Evolutionary conservation across 2,113 vertebrate species (phyloP).

Genomic region (Amia ocellicauda): DNA sequence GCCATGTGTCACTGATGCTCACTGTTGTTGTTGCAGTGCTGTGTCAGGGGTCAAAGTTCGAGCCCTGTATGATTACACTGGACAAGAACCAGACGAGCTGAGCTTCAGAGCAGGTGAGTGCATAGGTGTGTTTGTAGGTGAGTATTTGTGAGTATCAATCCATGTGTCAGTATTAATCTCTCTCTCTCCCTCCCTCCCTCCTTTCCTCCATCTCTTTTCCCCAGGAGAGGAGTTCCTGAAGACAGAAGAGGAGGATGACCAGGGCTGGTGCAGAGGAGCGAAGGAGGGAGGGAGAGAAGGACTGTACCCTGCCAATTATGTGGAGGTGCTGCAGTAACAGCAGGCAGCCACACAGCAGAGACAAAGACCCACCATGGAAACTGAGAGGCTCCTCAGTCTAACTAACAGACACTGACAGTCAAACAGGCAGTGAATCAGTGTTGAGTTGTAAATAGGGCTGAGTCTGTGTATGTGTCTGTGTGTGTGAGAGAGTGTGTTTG

Average conservation of each 20-base stretch:
- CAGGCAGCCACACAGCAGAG: neutral
- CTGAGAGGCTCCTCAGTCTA: neutral
- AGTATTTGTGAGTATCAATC: too few species aligned
- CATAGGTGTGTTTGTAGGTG: too few species aligned
- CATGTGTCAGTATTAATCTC: too few species aligned
- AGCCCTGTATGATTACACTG: conserved; percentile 64
- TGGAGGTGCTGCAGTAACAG: conserved; percentile 53
- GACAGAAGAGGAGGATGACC: conserved; percentile 77
- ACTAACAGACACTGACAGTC: conserved; percentile 5
- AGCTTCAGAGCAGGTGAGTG: conserved; percentile 72
- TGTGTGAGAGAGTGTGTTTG: neutral
- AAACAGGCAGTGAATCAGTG: neutral
- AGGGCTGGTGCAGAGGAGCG: conserved; percentile 77
- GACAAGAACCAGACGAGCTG: conserved; percentile 67
- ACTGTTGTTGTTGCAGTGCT: conserved; percentile 40
- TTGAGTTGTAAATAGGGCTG: neutral
- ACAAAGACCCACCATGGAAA: conserved; percentile 1
- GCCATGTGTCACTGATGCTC: neutral
- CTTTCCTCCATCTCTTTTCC: neutral
- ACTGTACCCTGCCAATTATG: conserved; percentile 78
- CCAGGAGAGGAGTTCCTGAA: conserved; percentile 76
- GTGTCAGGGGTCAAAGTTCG: conserved; percentile 71
- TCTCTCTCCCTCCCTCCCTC: neutral
- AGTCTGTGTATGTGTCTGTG: neutral
- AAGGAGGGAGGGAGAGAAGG: conserved; percentile 68